Evolutionary conservation across 2,797 vertebrate species (phyloP), one percentile per base, ranked within the genome.

Genomic region (Scomberomorus guttatus): DNA sequence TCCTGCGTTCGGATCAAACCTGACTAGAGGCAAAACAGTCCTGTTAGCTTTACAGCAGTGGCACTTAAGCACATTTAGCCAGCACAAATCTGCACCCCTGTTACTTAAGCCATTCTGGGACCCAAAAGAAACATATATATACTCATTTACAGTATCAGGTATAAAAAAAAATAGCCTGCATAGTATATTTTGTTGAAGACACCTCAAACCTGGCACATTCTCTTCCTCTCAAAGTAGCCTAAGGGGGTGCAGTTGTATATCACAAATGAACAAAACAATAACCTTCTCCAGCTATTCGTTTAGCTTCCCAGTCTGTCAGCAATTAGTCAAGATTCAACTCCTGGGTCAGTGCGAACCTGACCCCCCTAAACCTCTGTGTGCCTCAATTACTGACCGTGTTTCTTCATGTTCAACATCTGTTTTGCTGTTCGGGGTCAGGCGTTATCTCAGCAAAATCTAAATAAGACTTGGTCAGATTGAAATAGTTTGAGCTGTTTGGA

Each of bases 1-100:
- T 96, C 95, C 71, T 92, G 92, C 1, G 96, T 98, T 83, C 96
- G 95, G 91, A 98, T 98, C 91, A 98, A 93, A 94, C 97, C 97
- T 90, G 96, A 96, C 97, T 98, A 93, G 80, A 96, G 79, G 72
- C 77, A 95, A 93, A 93, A 87, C 61, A 89, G 60, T 66, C 5
- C 11, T 20, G 51, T 94, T 79, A 90, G 67, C 34, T 76, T 81
- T 20, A 59, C 9, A 70, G 37, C 17, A 59, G n/a, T 61, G 55
- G 20, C 18, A 29, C 15, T 37, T 54, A 27, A 14, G 24, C 13
- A 10, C 18, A 9, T 17, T 55, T 11, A 64, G 6, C 24, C 13
- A 13, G 7, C 11, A 6, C 15, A 17, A 52, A 39, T 25, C 29
- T 42, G 27, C 22, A 52, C 12, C 14, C 11, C 48, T 34, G 15